Evolutionary conservation across 30 jellyfish, hydroid and myxozoan species (phyloP).

Genomic region (Turritopsis rubra): DNA sequence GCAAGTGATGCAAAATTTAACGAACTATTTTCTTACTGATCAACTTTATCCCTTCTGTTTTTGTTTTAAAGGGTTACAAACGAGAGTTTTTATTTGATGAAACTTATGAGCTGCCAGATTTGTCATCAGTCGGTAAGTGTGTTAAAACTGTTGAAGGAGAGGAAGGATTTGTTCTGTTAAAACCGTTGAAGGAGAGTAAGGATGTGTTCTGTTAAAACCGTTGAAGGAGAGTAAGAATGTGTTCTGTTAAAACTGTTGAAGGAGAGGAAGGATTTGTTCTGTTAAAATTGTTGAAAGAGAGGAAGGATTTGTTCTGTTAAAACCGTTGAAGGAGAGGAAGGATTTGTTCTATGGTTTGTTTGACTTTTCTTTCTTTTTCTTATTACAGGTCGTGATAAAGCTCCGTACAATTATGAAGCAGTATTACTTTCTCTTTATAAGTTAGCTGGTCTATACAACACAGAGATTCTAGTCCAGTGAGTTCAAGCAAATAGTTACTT

Average conservation of each 20-base stretch:
- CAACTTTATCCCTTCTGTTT: no score
- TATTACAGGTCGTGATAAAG: conserved; percentile 49
- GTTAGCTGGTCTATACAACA: conserved; percentile 46
- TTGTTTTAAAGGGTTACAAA: conserved; percentile 9
- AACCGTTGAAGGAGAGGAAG: not conserved
- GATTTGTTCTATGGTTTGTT: not conserved
- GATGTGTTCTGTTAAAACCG: not conserved
- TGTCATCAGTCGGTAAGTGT: conserved; percentile 66
- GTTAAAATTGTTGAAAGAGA: not conserved
- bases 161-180: not conserved
- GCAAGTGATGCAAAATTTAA: no score
- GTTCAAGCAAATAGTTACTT: not conserved
- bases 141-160: not conserved
- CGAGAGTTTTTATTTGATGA: conserved; percentile 38
- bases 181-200: not conserved
- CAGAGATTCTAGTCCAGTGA: conserved; percentile 28
- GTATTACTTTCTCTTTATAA: conserved; percentile 60
- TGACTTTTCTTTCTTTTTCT: not conserved
- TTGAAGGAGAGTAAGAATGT: not conserved
- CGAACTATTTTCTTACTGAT: no score
- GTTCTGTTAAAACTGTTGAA: not conserved
- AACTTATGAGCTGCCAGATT: conserved; percentile 76
- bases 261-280: not conserved
- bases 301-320: not conserved
- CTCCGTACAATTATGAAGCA: conserved; percentile 63